Base-by-base conservation (phyloP, 2,888 invertebrate genomes). In the Dioctria rufipes region DNA sequence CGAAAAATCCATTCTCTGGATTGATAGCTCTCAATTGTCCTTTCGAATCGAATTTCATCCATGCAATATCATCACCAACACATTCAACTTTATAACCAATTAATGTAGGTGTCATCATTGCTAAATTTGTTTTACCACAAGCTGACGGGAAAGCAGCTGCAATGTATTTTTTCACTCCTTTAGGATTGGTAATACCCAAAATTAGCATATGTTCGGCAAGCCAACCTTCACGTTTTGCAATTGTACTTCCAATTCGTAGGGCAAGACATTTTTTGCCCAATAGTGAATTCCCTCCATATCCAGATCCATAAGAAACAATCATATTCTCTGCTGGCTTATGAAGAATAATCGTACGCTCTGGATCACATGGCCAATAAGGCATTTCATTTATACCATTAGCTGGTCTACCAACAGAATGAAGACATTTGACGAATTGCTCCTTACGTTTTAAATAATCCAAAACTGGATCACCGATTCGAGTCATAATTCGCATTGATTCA, bases 181-280 rank as follows among this genome's bases (percentile, higher is more conserved):
- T 90, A 0, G 96, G 96, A 89, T 96, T 96, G 0, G 98, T 98
- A 82, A 99, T 94, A 67, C 98, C 98, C 84, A 99, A 91, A 87
- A 99, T 98, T 90, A 99, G 91, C 99, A 99, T 99, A 87, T 99
- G 99, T 87, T 99, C 99, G 1, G 99, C 99, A 58, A 99, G 91
- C 99, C 99, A 99, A 3, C 98, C 98, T 88, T 99, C 98, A 11
- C 94, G 92, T 83, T 93, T 93, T 3, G 98, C 99, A 85, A 99
- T 94, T 11, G 96, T 97, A 1, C 98, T 98, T 0, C 99, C 99
- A 81, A 99, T 94, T 82, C 99, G 93, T 2, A 99, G 91, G 2
- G 99, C 99, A 86, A 99, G 96, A 87, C 99, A 99, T 88, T 99
- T 99, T 90, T 99, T 99, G 60, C 99, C 99, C 78, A 99, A 90